Conservation (phyloP, 2,113 vertebrate species). For the Notothenia rossii region DNA sequence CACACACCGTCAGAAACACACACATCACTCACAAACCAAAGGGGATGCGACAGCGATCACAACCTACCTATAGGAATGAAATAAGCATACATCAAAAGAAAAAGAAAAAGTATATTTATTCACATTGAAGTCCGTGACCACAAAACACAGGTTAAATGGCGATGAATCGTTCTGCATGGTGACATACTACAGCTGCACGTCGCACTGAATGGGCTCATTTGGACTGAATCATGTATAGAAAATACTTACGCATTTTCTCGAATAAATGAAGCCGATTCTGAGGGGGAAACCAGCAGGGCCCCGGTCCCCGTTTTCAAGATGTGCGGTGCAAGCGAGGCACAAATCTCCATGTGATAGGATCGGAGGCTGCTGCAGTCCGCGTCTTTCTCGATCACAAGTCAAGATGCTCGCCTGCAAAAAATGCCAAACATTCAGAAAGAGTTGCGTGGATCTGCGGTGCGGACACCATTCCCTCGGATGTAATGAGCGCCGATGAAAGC, state of each 20-base stretch:
- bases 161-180: conserved; percentile 24
- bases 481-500: conserved; percentile 26
- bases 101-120: conserved; percentile 44
- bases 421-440: conserved; percentile 67
- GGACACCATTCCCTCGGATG: conserved; percentile 65
- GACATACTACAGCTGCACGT: neutral
- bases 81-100: neutral
- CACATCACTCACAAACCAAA: conserved; percentile 37
- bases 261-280: conserved; percentile 64
- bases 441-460: conserved; percentile 65
- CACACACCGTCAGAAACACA: conserved; percentile 25
- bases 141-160: conserved; percentile 45
- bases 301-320: conserved; percentile 71
- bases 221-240: conserved; percentile 12
- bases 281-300: conserved; percentile 65
- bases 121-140: conserved; percentile 28
- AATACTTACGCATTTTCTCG: conserved; percentile 81
- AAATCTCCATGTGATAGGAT: conserved; percentile 75
- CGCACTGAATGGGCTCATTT: conserved; percentile 8
- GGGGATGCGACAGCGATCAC: conserved; percentile 60
- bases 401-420: conserved; percentile 68
- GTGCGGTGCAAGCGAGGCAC: conserved; percentile 66
- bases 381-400: conserved; percentile 71
- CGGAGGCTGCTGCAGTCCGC: conserved; percentile 72
- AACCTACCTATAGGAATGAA: conserved; percentile 12